Evolutionary conservation across 2,113 vertebrate genomes (phyloP).

Genomic region (Orientallactaga bullata): DNA sequence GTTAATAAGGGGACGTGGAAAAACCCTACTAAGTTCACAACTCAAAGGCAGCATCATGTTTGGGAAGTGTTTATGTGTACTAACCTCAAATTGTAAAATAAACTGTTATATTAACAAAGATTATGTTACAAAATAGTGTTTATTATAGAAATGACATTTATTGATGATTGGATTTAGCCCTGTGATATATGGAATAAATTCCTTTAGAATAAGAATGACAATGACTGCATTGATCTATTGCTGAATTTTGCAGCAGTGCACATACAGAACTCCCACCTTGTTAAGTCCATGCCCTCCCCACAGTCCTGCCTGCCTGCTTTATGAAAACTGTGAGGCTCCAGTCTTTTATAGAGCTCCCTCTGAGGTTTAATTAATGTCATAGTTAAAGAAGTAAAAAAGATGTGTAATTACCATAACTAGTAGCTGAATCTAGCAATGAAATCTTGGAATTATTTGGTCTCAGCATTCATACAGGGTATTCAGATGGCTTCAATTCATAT

Average conservation of each 20-base stretch:
- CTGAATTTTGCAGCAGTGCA: not conserved
- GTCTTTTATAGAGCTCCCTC: not conserved
- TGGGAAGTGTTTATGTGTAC: not conserved
- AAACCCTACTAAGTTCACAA: not conserved
- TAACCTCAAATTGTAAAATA: constrained; percentile 29
- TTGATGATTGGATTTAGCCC: not conserved
- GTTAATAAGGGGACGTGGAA: not conserved
- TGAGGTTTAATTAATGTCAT: not conserved
- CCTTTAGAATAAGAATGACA: constrained; percentile 5
- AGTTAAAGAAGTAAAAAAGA: not conserved
- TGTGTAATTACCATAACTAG: not conserved
- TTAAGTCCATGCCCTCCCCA: not conserved
- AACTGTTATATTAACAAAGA: not conserved
- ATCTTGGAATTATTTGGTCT: constrained; percentile 25
- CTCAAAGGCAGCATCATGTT: not conserved
- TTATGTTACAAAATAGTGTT: not conserved
- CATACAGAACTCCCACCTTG: not conserved
- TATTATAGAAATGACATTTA: constrained; percentile 32
- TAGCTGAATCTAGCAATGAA: not conserved
- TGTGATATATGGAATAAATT: constrained; percentile 57
- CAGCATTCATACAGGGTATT: not conserved
- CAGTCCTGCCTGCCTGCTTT: not conserved
- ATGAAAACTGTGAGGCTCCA: not conserved
- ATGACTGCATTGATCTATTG: not conserved
- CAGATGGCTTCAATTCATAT: not conserved